Evolutionary conservation across 1,140 invertebrate genomes (phyloP).

Genomic region (Halictus rubicundus): DNA sequence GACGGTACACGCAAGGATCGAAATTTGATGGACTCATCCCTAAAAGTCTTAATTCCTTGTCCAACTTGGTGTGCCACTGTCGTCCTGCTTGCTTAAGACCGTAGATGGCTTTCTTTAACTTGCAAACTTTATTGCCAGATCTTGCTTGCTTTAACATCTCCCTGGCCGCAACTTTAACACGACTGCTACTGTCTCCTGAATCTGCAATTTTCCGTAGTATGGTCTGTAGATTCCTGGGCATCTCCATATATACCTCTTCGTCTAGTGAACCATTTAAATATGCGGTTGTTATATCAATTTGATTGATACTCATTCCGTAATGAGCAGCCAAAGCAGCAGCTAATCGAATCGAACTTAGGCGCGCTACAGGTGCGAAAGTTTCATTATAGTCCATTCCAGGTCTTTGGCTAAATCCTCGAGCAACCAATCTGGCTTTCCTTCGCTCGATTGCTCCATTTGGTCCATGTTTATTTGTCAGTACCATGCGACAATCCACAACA

Average conservation of each 20-base stretch:
- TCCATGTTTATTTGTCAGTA: background rate
- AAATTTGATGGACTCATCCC: too few relatives aligned
- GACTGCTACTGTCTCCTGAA: background rate
- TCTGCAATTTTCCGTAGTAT: background rate
- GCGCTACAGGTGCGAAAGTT: background rate
- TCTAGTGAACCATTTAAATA: background rate
- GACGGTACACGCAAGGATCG: too few relatives aligned
- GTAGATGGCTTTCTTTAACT: background rate
- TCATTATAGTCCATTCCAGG: background rate
- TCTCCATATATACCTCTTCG: background rate
- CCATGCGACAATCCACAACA: background rate
- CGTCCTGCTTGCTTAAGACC: too few relatives aligned
- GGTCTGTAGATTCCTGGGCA: background rate
- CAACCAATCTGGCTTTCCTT: constrained; percentile 3
- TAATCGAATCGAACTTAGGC: background rate
- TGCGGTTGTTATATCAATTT: background rate
- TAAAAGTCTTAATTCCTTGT: too few relatives aligned
- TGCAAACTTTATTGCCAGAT: background rate
- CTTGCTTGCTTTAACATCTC: background rate
- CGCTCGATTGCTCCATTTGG: background rate
- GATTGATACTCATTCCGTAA: background rate
- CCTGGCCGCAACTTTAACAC: background rate
- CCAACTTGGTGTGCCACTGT: too few relatives aligned
- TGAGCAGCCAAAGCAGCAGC: background rate
- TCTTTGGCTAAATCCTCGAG: background rate